A percentile compares a stretch with the other conserved stretches of the same genome.
phyloP scores from a whole-genome alignment of 2,113 vertebrate genomes.

The Halichoeres trimaculatus region DNA sequence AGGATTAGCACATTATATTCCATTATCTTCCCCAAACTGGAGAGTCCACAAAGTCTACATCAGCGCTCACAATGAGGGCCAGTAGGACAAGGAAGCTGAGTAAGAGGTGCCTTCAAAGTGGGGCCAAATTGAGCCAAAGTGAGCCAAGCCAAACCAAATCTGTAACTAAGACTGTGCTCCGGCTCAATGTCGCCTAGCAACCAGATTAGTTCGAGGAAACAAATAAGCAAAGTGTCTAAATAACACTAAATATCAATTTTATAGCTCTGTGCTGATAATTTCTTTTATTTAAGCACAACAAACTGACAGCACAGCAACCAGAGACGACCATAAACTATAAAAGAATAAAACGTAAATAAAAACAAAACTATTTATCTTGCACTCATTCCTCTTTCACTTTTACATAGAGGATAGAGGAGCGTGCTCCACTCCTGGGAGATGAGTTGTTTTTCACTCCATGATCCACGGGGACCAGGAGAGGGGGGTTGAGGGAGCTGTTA shows the following conservation, averaged over 20 bases:
- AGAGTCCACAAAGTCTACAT: constrained; percentile 64
- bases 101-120: constrained; percentile 46
- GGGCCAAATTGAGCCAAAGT: constrained; percentile 60
- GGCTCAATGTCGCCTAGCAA: constrained; percentile 59
- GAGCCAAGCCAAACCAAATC: constrained; percentile 60
- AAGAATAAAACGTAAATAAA: constrained; percentile 42
- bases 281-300: constrained; percentile 23
- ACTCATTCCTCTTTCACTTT: constrained; percentile 37
- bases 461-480: constrained; percentile 56
- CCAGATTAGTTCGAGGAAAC: constrained; percentile 55
- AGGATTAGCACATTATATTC: constrained; percentile 82
- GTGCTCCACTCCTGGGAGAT: constrained; percentile 66
- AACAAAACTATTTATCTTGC: constrained; percentile 48
- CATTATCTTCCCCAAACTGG: constrained; percentile 80
- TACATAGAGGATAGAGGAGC: constrained; percentile 29
- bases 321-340: constrained; percentile 11
- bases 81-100: constrained; percentile 44
- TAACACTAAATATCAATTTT: constrained; percentile 47
- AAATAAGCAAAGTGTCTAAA: constrained; percentile 55
- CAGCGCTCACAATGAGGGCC: constrained; percentile 45
- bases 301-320: constrained; percentile 10
- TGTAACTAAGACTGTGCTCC: constrained; percentile 58
- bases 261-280: constrained; percentile 8
- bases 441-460: constrained; percentile 78
- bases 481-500: constrained; percentile 77